Conservation (phyloP, 2,888 invertebrate genomes). For the Chymomyza fuscimana region DNA sequence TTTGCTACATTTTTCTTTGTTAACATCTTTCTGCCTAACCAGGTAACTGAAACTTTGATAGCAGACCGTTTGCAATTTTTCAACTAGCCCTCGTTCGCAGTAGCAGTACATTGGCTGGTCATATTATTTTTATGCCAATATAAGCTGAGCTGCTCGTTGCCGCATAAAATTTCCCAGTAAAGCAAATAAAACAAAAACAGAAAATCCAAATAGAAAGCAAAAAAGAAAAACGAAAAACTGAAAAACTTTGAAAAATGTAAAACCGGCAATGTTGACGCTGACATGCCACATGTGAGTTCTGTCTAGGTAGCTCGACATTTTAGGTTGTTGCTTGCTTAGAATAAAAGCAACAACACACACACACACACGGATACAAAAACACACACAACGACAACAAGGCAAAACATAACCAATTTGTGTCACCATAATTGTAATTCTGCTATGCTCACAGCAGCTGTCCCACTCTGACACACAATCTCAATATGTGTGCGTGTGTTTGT, state of each 20-base stretch:
- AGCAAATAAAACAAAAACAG: constrained; percentile 53
- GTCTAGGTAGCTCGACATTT: constrained; percentile 56
- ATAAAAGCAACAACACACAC: constrained; percentile 9
- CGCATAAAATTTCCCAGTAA: constrained; percentile 43
- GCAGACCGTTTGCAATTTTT: too few species aligned
- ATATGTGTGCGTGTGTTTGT: constrained; percentile 14
- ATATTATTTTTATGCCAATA: constrained; percentile 6
- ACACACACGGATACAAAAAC: constrained; percentile 24
- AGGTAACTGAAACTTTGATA: too few species aligned
- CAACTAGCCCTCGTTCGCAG: background rate
- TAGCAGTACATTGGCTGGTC: background rate
- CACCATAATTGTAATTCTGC: constrained; percentile 72
- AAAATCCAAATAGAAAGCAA: constrained; percentile 40
- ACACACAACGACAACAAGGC: constrained; percentile 36
- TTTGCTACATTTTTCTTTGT: too few species aligned
- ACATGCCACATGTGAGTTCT: constrained; percentile 47
- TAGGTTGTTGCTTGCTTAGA: constrained; percentile 37
- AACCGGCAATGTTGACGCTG: constrained; percentile 53
- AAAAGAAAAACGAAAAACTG: constrained; percentile 5
- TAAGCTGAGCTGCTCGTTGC: constrained; percentile 4
- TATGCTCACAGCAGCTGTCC: constrained; percentile 17
- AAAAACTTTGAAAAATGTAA: background rate
- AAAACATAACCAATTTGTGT: constrained; percentile 75
- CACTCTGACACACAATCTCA: constrained; percentile 20
- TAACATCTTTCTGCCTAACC: too few species aligned